These are phyloP conservation scores for Scleropages formosus DNA, from an alignment of 2,797 vertebrate genomes.

Conservation along the genomic window DNA sequence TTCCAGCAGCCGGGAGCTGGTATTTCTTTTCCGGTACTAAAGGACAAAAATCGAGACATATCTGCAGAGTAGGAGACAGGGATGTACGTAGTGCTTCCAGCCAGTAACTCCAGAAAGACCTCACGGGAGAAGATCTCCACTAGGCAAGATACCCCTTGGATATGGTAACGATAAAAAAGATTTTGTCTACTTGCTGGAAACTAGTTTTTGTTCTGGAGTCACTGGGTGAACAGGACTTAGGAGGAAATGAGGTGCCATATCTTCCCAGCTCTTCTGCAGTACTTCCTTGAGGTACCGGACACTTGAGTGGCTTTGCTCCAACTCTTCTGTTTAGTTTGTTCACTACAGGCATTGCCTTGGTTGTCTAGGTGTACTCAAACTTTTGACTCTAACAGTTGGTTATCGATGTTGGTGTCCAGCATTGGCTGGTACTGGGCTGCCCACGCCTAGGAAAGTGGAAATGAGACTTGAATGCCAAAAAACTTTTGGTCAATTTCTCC, in stretches of 20 bases:
- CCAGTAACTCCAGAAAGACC: neutral
- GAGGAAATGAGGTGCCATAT: too few relatives aligned
- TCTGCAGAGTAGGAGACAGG: conserved; percentile 20
- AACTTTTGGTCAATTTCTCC: neutral
- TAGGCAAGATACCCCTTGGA: too few relatives aligned
- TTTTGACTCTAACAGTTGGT: conserved; percentile 23
- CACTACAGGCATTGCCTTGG: too few relatives aligned
- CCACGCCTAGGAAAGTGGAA: conserved; percentile 41
- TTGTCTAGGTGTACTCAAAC: neutral
- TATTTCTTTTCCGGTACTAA: conserved; percentile 14
- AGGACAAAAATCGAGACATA: conserved; percentile 16
- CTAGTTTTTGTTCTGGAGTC: too few relatives aligned
- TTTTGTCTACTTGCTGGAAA: too few relatives aligned
- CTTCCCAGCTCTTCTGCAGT: too few relatives aligned
- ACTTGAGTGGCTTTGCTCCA: too few relatives aligned
- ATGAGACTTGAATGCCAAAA: conserved; percentile 27
- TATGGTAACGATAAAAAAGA: too few relatives aligned
- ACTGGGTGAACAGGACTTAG: too few relatives aligned
- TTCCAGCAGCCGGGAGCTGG: neutral
- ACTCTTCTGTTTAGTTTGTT: too few relatives aligned
- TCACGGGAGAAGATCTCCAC: conserved; percentile 18
- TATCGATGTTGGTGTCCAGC: conserved; percentile 28
- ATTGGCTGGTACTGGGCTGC: conserved; percentile 39
- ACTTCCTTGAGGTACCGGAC: too few relatives aligned
- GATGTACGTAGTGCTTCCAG: neutral